These are phyloP conservation scores for Pelosia muscerda DNA, from an alignment of 2,888 invertebrate genomes.

Conservation along the genomic window DNA sequence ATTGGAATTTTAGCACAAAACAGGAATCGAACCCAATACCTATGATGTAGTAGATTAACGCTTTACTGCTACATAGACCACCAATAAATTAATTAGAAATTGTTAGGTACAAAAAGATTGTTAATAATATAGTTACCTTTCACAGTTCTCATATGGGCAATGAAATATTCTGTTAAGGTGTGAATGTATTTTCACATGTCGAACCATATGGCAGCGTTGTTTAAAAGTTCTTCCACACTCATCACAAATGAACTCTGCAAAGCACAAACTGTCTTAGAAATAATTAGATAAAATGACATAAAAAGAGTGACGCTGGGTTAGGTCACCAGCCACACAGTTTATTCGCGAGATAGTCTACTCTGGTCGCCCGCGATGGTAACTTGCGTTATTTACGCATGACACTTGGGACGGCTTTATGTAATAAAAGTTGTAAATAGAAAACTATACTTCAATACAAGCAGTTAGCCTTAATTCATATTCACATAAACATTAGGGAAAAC, in stretches of 20 bases:
- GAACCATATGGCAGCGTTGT: slow-evolving; percentile 69
- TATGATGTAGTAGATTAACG: too few relatives aligned
- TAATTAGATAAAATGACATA: not conserved
- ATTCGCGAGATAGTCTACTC: too few relatives aligned
- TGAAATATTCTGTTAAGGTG: slow-evolving; percentile 53
- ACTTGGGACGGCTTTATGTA: too few relatives aligned
- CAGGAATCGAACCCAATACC: too few relatives aligned
- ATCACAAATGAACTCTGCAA: slow-evolving; percentile 75
- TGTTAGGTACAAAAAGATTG: too few relatives aligned
- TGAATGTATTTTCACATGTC: slow-evolving; percentile 71
- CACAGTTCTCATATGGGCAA: slow-evolving; percentile 74
- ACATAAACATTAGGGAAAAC: not conserved
- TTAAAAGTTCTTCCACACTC: slow-evolving; percentile 75
- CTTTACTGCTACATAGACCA: too few relatives aligned
- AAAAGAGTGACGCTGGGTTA: too few relatives aligned
- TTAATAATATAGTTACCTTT: slow-evolving; percentile 58
- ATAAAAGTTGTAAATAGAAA: not conserved
- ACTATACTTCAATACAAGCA: not conserved
- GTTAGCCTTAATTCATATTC: not conserved
- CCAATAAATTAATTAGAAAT: too few relatives aligned
- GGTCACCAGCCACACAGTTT: too few relatives aligned
- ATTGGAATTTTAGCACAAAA: too few relatives aligned
- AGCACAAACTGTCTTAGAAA: not conserved
- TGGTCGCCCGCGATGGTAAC: too few relatives aligned
- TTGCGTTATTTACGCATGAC: too few relatives aligned